Evolutionary conservation across 2,797 vertebrate species (phyloP).

Genomic region (Hemibagrus guttatus): DNA sequence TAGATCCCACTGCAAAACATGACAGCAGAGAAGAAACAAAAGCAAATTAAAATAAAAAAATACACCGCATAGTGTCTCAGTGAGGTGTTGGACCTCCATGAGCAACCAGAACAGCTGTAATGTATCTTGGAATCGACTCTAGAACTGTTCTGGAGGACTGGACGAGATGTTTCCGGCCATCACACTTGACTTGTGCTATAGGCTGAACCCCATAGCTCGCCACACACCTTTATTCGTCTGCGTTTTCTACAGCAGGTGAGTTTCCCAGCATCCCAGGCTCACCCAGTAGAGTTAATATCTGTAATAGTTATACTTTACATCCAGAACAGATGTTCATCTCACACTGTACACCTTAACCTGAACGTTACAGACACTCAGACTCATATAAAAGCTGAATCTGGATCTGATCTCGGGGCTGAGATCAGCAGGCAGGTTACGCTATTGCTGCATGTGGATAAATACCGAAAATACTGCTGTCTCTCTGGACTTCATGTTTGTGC

Average conservation of each 20-base stretch:
- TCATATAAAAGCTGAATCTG: neutral
- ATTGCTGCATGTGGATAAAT: conserved; percentile 52
- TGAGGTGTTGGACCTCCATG: too few species aligned
- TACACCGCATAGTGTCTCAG: neutral
- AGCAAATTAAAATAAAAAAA: neutral
- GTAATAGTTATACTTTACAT: neutral
- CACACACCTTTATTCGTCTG: neutral
- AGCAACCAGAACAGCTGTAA: neutral
- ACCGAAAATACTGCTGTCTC: conserved; percentile 69
- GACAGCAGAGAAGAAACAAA: neutral
- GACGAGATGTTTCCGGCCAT: neutral
- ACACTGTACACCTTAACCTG: neutral
- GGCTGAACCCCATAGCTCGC: neutral
- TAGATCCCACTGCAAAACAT: too few species aligned
- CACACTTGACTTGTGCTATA: neutral
- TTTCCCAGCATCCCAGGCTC: neutral
- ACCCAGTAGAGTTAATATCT: neutral
- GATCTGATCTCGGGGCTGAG: neutral
- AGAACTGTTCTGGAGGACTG: neutral
- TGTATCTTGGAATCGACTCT: neutral
- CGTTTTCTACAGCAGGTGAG: neutral
- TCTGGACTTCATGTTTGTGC: conserved; percentile 64
- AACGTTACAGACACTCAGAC: neutral
- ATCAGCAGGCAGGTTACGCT: neutral
- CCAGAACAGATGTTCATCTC: neutral